These are phyloP conservation scores for Ditylenchus dipsaci DNA, from an alignment of 1,140 invertebrate genomes.

Conservation along the genomic window DNA sequence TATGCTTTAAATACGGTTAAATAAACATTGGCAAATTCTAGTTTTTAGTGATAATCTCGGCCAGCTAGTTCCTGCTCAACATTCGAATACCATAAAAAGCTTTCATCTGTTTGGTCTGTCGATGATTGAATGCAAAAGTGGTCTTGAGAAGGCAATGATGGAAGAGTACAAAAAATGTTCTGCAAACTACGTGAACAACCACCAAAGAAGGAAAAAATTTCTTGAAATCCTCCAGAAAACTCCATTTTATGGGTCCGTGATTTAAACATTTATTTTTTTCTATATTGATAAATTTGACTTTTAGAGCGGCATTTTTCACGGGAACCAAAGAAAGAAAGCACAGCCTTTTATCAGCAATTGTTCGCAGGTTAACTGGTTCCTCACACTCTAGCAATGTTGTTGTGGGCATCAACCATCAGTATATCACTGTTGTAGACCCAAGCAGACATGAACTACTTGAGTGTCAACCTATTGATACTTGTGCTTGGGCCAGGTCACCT, in stretches of 20 bases:
- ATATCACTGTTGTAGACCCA: constrained; percentile 36
- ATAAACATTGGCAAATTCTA: not conserved
- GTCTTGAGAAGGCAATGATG: constrained; percentile 31
- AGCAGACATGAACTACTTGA: constrained; percentile 27
- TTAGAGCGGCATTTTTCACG: constrained; percentile 41
- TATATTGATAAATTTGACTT: constrained; percentile 1
- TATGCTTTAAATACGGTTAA: not conserved
- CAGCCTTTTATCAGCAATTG: constrained; percentile 4
- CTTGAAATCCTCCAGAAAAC: constrained; percentile 24
- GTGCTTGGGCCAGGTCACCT: constrained; percentile 28
- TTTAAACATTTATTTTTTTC: not conserved
- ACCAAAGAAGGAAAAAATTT: constrained; percentile 25
- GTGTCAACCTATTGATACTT: constrained; percentile 22
- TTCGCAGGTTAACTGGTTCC: not conserved
- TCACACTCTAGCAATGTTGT: constrained; percentile 11
- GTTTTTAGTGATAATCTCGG: constrained; percentile 37
- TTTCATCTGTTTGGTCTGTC: constrained; percentile 40
- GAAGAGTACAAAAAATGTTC: constrained; percentile 38
- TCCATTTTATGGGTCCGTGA: constrained; percentile 36
- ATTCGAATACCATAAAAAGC: constrained; percentile 19
- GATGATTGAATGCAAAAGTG: constrained; percentile 42
- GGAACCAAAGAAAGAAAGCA: constrained; percentile 25
- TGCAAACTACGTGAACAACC: constrained; percentile 15
- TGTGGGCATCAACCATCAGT: constrained; percentile 40
- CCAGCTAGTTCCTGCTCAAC: constrained; percentile 29